A percentile compares a stretch with the other conserved stretches of the same genome.
Evolutionary conservation across 2,113 vertebrate genomes (phyloP).

Genomic region (Rhipidura dahli): DNA sequence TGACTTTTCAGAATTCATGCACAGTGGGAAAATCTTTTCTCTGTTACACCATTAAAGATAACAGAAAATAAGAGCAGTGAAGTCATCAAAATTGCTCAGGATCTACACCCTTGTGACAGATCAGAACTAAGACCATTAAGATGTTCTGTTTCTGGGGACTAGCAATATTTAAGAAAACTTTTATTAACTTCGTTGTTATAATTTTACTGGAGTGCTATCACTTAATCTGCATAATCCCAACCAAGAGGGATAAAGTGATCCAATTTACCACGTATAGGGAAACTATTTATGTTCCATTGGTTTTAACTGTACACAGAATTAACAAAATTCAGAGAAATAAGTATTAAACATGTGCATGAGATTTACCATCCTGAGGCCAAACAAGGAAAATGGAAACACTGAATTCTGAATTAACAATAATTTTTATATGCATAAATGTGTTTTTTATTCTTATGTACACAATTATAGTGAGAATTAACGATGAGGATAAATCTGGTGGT

Average conservation of each 20-base stretch:
- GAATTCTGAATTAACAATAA: not conserved
- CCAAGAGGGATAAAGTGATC: not conserved
- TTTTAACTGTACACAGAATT: not conserved
- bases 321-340: not conserved
- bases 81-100: not conserved
- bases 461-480: not conserved
- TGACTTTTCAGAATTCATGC: not conserved
- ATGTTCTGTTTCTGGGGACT: not conserved
- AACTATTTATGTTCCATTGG: not conserved
- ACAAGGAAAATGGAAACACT: not conserved
- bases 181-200: not conserved
- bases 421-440: not conserved
- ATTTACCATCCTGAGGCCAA: not conserved
- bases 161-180: not conserved
- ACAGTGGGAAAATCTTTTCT: not conserved
- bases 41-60: not conserved
- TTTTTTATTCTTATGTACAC: not conserved
- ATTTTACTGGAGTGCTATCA: not conserved
- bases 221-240: not conserved
- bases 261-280: not conserved
- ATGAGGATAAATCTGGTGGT: not conserved
- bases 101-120: not conserved
- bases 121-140: not conserved
- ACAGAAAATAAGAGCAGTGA: not conserved
- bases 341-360: not conserved